These are phyloP conservation scores for Nerophis ophidion DNA, from an alignment of 2,113 vertebrate species.

Conservation along the genomic window DNA sequence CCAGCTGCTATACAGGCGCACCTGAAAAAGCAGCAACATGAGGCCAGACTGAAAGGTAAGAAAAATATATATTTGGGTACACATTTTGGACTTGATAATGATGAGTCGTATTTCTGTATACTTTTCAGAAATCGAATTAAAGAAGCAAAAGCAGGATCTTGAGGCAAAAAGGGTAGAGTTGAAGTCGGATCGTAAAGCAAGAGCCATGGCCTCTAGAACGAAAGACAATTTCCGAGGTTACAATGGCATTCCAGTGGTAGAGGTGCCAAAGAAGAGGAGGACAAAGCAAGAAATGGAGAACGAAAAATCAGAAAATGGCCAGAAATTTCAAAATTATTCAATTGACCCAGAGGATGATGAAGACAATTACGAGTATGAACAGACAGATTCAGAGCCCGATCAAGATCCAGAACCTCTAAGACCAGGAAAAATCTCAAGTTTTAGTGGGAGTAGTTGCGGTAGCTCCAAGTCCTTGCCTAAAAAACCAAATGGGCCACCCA, in stretches of 20 bases:
- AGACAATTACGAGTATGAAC: constrained; percentile 79
- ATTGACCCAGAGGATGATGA: constrained; percentile 68
- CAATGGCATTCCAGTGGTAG: constrained; percentile 84
- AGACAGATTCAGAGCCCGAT: constrained; percentile 78
- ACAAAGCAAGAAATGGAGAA: constrained; percentile 40
- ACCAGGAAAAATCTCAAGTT: constrained; percentile 23
- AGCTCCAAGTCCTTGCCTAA: constrained; percentile 46
- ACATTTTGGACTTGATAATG: neutral
- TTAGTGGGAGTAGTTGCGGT: constrained; percentile 4
- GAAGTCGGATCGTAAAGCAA: constrained; percentile 94
- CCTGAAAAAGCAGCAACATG: constrained; percentile 76
- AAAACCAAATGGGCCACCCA: constrained; percentile 57
- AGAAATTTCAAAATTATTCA: constrained; percentile 28
- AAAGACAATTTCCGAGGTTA: constrained; percentile 98
- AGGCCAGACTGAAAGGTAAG: constrained; percentile 80
- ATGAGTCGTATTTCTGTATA: constrained; percentile 3
- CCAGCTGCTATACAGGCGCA: constrained; percentile 89
- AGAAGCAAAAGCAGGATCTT: constrained; percentile 81
- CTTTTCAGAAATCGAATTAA: constrained; percentile 72
- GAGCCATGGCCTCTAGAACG: constrained; percentile 96
- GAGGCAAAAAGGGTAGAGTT: constrained; percentile 87
- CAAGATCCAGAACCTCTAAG: constrained; percentile 67
- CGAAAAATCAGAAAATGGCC: neutral
- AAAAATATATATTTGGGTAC: neutral
- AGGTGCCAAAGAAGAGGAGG: constrained; percentile 78